Base-by-base conservation (phyloP, 2,888 invertebrate genomes). In the Apamea anceps region DNA sequence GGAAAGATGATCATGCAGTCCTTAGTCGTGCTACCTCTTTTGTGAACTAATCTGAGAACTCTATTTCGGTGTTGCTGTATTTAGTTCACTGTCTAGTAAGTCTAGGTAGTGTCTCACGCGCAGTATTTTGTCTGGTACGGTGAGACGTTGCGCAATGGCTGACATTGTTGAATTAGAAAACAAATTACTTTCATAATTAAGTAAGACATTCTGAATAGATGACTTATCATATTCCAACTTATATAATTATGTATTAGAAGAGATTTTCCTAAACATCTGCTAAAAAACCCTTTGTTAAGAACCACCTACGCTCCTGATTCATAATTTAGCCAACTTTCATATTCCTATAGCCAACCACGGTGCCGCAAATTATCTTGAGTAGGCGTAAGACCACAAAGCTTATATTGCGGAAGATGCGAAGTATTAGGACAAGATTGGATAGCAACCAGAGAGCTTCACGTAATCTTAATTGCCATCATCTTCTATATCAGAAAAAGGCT, bases 241-340 rank as follows among this genome's bases (percentile, higher is more conserved):
- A 67, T 66, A 28, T 77, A 79, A 65, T 57, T 70, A 37, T 13
- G 32, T 37, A 72, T 62, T 62, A 57, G 37, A 48, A n/a, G 37
- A 54, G 28, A n/a, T 66, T 71, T 60, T n/a, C n/a, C 21, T 54
- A n/a, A 74, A 18, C 62, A 74, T 78, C 48, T 74, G 60, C 60
- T 70, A 85, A 85, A 37, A 54, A 82, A 60, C 67, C 80, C 32
- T 81, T 85, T 84, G 80, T 87, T 75, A 72, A 62, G 13, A 5
- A 8, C 79, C 45, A 62, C 87, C 78, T 75, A 87, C 85, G 71
- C 78, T 62, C 25, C 75, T 85, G 74, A 79, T 74, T 78, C 78
- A 86, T 85, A 76, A 85, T 85, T 78, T 76, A 75, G 75, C 68
- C 25, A 85, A 79, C 86, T 86, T 87, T 86, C 86, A 75, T 86